These are phyloP conservation scores for Mustelus asterias DNA, from an alignment of 2,113 vertebrate species.

Conservation along the genomic window DNA sequence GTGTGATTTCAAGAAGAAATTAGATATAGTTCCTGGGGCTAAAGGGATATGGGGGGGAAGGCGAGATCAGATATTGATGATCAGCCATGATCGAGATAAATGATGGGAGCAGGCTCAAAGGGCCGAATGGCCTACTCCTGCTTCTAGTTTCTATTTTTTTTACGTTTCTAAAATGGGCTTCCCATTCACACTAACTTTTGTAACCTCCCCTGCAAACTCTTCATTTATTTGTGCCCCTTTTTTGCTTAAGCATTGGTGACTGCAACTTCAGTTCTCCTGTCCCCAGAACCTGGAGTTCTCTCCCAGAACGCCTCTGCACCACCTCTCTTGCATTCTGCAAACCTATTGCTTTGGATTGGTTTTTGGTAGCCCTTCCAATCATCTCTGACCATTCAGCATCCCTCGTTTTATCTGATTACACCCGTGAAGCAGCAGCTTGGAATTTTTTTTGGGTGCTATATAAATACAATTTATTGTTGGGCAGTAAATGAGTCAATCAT, in stretches of 20 bases:
- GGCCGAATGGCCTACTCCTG: too few species aligned
- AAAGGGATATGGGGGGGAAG: too few species aligned
- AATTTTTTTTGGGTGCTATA: not conserved
- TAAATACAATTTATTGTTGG: not conserved
- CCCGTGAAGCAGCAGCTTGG: not conserved
- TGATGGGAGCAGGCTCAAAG: too few species aligned
- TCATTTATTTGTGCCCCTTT: not conserved
- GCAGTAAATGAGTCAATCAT: not conserved
- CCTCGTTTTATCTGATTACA: not conserved
- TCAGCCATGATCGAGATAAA: too few species aligned
- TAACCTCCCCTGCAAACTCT: not conserved
- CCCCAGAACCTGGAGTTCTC: not conserved
- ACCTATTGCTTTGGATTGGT: not conserved
- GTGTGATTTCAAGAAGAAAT: too few species aligned
- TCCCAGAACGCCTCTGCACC: not conserved
- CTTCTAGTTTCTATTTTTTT: too few species aligned
- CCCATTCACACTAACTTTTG: not conserved
- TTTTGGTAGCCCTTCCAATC: not conserved
- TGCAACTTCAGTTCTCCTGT: not conserved
- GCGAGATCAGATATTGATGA: too few species aligned
- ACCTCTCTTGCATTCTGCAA: not conserved
- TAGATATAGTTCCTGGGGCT: too few species aligned
- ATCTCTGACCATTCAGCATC: not conserved
- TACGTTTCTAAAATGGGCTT: not conserved
- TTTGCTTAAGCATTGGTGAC: not conserved